These are phyloP conservation scores for Scylla paramamosain DNA, from an alignment of 1,140 invertebrate genomes.

Conservation along the genomic window DNA sequence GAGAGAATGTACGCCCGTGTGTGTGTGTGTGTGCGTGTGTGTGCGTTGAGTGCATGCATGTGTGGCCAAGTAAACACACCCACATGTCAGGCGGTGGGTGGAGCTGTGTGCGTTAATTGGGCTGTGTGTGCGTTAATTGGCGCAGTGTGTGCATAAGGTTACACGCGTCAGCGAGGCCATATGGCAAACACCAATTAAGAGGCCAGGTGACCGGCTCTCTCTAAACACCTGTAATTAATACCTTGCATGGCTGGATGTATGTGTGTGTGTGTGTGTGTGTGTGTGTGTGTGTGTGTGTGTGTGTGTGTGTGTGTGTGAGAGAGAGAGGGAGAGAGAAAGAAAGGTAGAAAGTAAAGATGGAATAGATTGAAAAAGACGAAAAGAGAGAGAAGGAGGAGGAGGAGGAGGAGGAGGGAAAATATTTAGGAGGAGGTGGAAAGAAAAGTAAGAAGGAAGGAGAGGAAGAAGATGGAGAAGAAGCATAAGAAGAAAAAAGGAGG, in stretches of 20 bases:
- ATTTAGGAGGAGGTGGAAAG: neutral
- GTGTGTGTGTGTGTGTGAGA: slow-evolving; percentile 1
- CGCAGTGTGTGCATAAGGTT: neutral
- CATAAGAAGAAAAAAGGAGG: neutral
- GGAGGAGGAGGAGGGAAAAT: neutral
- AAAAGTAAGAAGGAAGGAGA: neutral
- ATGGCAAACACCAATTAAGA: too few relatives aligned
- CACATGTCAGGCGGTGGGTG: slow-evolving; percentile 25
- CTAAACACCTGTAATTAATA: too few relatives aligned
- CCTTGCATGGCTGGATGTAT: neutral
- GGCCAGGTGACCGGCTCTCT: too few relatives aligned
- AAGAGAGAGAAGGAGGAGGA: neutral
- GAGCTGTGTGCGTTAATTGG: slow-evolving; percentile 30
- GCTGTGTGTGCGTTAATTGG: neutral
- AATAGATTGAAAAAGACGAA: neutral
- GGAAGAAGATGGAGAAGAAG: neutral
- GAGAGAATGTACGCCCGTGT: neutral
- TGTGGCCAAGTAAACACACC: slow-evolving; percentile 15
- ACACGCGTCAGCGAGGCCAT: too few relatives aligned
- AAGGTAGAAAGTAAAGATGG: too few relatives aligned
- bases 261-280: slow-evolving; percentile 33
- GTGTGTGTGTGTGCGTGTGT: neutral
- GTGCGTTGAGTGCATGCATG: neutral
- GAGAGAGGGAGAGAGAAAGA: neutral
- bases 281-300: slow-evolving; percentile 24